A percentile compares a stretch with the other conserved stretches of the same genome.
These are phyloP conservation scores for Drosophila demipolita DNA, from an alignment of 2,888 invertebrate species.

Conservation along the genomic window DNA sequence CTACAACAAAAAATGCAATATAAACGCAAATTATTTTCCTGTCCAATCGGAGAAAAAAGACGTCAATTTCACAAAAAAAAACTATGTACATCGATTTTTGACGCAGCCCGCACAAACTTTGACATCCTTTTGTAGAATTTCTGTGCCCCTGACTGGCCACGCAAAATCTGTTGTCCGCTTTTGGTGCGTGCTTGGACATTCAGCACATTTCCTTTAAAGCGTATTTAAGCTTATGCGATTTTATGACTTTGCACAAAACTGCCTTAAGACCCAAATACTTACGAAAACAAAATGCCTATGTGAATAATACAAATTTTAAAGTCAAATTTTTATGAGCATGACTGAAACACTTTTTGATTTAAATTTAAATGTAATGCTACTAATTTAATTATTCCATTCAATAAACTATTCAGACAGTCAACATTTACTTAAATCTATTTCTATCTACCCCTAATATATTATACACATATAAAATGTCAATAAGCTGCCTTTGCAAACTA, in stretches of 20 bases:
- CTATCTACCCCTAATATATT: not conserved
- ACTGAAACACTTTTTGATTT: not conserved
- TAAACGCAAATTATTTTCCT: conserved; percentile 71
- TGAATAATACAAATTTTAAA: not conserved
- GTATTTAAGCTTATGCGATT: not conserved
- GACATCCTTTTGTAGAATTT: conserved; percentile 32
- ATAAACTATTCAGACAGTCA: not conserved
- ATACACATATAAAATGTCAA: conserved; percentile 21
- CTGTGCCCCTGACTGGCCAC: conserved; percentile 13
- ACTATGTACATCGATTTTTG: not conserved
- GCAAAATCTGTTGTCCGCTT: conserved; percentile 46
- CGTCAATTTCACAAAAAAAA: not conserved
- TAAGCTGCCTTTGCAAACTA: conserved; percentile 21
- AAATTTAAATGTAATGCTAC: too few relatives aligned
- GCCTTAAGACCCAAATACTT: not conserved
- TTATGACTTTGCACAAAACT: not conserved
- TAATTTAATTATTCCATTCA: not conserved
- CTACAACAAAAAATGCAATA: conserved; percentile 57
- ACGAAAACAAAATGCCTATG: not conserved
- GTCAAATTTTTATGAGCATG: not conserved
- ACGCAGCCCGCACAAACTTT: conserved; percentile 16
- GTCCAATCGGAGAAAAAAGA: conserved; percentile 22
- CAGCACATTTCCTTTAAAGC: conserved; percentile 24
- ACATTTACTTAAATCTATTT: conserved; percentile 8
- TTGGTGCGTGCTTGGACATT: conserved; percentile 14